Base-by-base conservation (phyloP, 2,797 vertebrate species). In the Ammospiza maritima region DNA sequence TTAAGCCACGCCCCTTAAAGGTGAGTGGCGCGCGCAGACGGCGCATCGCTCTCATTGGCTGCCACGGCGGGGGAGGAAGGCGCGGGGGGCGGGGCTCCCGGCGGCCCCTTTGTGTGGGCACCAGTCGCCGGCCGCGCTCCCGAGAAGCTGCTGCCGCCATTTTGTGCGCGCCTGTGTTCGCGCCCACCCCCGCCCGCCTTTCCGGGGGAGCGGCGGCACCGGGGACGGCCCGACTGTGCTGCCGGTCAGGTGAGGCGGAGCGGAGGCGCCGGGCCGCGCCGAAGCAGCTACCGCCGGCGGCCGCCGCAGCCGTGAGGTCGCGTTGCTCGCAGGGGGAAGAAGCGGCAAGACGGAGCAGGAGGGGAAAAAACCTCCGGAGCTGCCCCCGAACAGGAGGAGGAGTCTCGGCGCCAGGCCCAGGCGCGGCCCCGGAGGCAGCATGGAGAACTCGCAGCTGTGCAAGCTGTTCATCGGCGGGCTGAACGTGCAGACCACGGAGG, bases 391-490 rank as follows among this genome's bases (percentile, higher is more conserved):
- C 88, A n/a, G 96, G 94, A 96, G 94, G 94, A 94, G 97, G 97
- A 96, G 96, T 92, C 86, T 96, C 95, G 95, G 94, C 95, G 93
- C 97, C 96, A 97, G 96, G 97, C 96, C 97, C 91, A 96, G 97
- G 97, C 96, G 69, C 95, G 94, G 97, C 97, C 93, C 95, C 91
- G 86, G 97, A 95, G 72, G 92, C 93, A 79, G 94, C 82, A 98
- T 98, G 98, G 98, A 98, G 85, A 99, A 99, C 93, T 98, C 98
- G 25, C 99, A 99, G 97, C 98, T 99, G 15, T 99, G 99, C 67
- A 99, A 99, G 97, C 98, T 99, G 76, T 99, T 99, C 74, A 99
- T 99, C 91, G 99, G 99, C 19, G 99, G 99, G 34, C 98, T 99
- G 9, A 99, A 99, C 77, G 99, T 99, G 73, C 99, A 99, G 97